Percentiles rank a stretch among this genome's conserved stretches.
These are phyloP conservation scores for Chaetorhynchus papuensis DNA, from an alignment of 2,113 vertebrate species.

Conservation along the genomic window DNA sequence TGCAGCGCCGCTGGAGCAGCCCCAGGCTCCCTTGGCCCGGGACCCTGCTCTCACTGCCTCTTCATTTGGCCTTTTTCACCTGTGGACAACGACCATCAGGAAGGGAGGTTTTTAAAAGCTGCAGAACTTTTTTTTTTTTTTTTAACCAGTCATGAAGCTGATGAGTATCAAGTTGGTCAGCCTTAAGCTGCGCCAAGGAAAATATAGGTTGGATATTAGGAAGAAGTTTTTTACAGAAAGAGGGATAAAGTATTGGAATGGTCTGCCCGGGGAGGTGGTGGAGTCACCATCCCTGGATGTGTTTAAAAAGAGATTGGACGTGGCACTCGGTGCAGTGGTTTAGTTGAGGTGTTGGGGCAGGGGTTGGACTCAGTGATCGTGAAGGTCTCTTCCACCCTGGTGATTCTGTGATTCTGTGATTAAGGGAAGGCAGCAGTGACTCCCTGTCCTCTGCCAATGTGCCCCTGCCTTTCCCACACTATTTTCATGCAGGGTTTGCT, in stretches of 20 bases:
- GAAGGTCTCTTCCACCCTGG: too few relatives aligned
- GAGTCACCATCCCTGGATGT: too few relatives aligned
- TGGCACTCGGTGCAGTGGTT: too few relatives aligned
- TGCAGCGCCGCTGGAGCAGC: not conserved
- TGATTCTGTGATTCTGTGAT: too few relatives aligned
- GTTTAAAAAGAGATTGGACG: too few relatives aligned
- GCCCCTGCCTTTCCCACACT: not conserved
- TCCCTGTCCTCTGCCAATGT: accelerated
- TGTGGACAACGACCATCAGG: not conserved
- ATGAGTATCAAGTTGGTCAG: not conserved
- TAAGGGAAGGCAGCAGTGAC: not conserved
- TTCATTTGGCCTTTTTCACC: not conserved
- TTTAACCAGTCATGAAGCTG: not conserved
- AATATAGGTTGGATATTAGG: too few relatives aligned
- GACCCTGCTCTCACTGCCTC: not conserved
- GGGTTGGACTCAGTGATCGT: too few relatives aligned
- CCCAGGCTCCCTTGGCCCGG: not conserved
- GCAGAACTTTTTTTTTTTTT: not conserved
- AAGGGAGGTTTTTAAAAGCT: not conserved
- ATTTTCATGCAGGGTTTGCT: not conserved
- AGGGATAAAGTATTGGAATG: too few relatives aligned
- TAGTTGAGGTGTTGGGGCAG: too few relatives aligned
- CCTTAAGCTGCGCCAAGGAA: too few relatives aligned
- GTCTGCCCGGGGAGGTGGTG: too few relatives aligned
- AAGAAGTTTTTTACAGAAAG: too few relatives aligned